Percentiles rank a stretch among this genome's conserved stretches.
Conservation (phyloP, 2,888 invertebrate genomes). For the Apamea sordens region DNA sequence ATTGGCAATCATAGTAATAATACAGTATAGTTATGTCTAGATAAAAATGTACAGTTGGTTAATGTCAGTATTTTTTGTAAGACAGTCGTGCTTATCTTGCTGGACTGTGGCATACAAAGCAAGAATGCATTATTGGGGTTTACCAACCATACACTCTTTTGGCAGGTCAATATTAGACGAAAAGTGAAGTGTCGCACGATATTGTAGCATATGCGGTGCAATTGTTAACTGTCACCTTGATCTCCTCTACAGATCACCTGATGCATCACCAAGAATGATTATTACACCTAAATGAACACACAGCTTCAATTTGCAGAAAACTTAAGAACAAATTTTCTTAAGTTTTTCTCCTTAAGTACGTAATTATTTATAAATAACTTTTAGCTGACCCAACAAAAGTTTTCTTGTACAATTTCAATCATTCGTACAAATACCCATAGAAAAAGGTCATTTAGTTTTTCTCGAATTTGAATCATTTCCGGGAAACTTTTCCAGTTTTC, state of each 20-base stretch:
- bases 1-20: conserved; percentile 14
- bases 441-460: too few species aligned
- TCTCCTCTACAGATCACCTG: neutral
- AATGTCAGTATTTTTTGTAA: neutral
- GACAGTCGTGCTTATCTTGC: neutral
- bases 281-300: too few species aligned
- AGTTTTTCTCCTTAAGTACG: too few species aligned
- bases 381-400: too few species aligned
- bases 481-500: too few species aligned
- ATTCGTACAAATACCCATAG: too few species aligned
- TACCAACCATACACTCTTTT: neutral
- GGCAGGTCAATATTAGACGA: neutral
- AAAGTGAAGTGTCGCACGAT: neutral
- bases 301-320: too few species aligned
- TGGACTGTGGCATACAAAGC: neutral
- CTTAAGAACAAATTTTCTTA: too few species aligned
- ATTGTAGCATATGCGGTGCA: neutral
- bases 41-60: neutral
- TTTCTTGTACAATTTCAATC: too few species aligned
- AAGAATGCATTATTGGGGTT: neutral
- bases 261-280: too few species aligned
- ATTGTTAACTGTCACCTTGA: neutral
- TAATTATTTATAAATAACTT: too few species aligned
- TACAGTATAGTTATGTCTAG: neutral
- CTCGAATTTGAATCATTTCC: too few species aligned